Percentiles rank a stretch among this genome's conserved stretches.
Conservation (phyloP, 2,113 vertebrate genomes). For the Centropus bengalensis region DNA sequence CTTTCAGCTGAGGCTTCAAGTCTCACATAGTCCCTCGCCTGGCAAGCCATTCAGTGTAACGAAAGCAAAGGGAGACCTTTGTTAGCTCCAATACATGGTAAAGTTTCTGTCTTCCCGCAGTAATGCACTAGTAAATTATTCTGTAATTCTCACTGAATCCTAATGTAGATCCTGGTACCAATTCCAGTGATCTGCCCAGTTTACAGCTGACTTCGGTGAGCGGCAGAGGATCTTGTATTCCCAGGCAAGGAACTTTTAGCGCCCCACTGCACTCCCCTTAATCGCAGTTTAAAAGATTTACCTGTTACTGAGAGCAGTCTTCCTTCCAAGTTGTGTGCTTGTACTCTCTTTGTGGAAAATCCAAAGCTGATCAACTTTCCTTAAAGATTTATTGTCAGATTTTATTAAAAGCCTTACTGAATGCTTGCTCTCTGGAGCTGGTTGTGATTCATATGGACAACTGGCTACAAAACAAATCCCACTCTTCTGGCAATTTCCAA, state of each 20-base stretch:
- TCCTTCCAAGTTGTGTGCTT: neutral
- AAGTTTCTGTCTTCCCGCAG: neutral
- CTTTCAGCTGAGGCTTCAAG: neutral
- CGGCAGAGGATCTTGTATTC: neutral
- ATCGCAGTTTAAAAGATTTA: neutral
- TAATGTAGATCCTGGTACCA: neutral
- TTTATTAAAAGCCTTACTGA: neutral
- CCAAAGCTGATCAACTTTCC: neutral
- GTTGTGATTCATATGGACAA: neutral
- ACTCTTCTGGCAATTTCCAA: neutral
- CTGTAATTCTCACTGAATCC: neutral
- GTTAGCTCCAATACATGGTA: neutral
- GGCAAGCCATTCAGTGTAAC: neutral
- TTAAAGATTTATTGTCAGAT: neutral
- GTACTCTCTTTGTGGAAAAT: neutral
- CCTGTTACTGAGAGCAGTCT: accelerated
- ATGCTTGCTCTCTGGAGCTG: neutral
- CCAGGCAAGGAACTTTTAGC: neutral
- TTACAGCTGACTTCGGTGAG: neutral
- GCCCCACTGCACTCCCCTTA: neutral
- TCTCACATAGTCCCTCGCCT: neutral
- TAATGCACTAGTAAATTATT: neutral
- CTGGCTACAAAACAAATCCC: neutral
- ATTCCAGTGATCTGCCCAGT: neutral
- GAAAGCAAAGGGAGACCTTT: neutral